These are phyloP conservation scores for Bursaphelenchus okinawaensis DNA, from an alignment of 2,888 invertebrate genomes.

Conservation along the genomic window DNA sequence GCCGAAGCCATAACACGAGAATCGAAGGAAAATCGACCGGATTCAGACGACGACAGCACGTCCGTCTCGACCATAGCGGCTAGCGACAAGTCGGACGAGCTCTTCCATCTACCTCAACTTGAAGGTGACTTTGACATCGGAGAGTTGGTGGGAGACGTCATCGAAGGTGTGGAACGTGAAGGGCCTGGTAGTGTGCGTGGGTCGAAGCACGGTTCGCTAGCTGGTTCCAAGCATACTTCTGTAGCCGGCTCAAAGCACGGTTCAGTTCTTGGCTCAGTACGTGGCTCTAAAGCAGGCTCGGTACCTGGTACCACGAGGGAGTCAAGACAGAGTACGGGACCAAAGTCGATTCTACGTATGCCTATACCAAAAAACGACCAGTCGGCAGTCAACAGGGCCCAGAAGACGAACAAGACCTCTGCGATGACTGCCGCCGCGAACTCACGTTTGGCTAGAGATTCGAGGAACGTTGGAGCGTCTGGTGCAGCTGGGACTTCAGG, in stretches of 20 bases:
- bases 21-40: neutral
- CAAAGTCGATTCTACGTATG: neutral
- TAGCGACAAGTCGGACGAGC: constrained; percentile 8
- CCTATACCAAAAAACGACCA: neutral
- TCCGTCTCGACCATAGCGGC: constrained; percentile 2
- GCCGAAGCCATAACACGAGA: constrained; percentile 11
- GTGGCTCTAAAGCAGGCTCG: neutral
- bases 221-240: too few species aligned
- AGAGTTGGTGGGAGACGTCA: neutral
- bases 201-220: neutral
- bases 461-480: too few species aligned
- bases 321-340: too few species aligned
- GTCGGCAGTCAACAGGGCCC: neutral
- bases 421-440: neutral
- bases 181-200: neutral
- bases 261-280: too few species aligned
- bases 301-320: neutral
- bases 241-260: too few species aligned
- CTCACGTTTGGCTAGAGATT: neutral
- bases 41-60: constrained; percentile 4
- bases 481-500: too few species aligned
- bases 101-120: constrained; percentile 10
- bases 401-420: neutral
- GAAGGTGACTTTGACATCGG: constrained; percentile 4
- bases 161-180: neutral